Evolutionary conservation across 2,113 vertebrate genomes (phyloP), one percentile per base, ranked within the genome.

Genomic region (Ornithorhynchus anatinus): DNA sequence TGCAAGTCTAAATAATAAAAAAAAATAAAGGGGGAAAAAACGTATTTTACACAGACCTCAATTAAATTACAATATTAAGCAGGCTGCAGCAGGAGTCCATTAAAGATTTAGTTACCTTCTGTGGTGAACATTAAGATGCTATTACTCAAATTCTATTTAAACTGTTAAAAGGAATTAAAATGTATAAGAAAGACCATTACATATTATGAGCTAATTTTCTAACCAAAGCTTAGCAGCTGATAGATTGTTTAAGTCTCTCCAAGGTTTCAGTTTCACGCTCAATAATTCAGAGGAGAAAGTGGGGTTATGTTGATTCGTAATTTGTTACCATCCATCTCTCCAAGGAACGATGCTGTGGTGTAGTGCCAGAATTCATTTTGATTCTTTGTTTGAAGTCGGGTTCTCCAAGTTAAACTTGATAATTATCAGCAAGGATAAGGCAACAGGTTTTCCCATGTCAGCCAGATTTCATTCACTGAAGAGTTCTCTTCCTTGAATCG

Each of bases 91-190:
- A 66, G 52, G 61, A 86, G 37, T 82, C 56, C 59, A 82, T 89
- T 90, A 92, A 92, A 92, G 86, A 91, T 89, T 91, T 88, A 86
- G 67, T 59, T 91, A 82, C 72, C 71, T 84, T 92, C 77, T 86
- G 80, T 74, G 43, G 54, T 69, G 72, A 88, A 79, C 66, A 83
- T 89, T 88, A 92, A 88, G 72, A 86, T 89, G 48, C 78, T 85
- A 82, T 89, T 89, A 84, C 61, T 92, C 84, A 90, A 83, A 86
- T 77, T 84, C 77, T 89, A 80, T 88, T 91, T 85, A 82, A 92
- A 87, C 66, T 85, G 36, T 85, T 86, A 81, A 85, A 85, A 87
- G 67, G 37, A 88, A 91, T 88, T 85, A 86, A 87, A 89, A 86
- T 81, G 44, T 84, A 63, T 79, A 81, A 63, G 69, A 63, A 82